These are phyloP conservation scores for Anabas testudineus DNA, from an alignment of 2,797 vertebrate species.

Conservation along the genomic window DNA sequence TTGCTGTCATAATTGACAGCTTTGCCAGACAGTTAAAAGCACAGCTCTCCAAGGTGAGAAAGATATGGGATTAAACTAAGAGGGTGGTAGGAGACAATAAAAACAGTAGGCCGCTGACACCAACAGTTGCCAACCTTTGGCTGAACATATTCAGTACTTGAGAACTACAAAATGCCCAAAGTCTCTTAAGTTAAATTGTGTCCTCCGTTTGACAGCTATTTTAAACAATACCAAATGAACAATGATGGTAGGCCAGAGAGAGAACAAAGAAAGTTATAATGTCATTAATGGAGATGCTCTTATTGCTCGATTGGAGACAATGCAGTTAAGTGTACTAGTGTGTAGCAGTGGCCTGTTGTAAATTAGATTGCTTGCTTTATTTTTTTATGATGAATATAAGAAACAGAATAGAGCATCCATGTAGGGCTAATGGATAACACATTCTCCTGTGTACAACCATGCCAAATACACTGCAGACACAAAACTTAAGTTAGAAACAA, in stretches of 20 bases:
- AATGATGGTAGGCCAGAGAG: slow-evolving; percentile 7
- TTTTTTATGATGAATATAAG: background rate
- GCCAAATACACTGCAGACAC: background rate
- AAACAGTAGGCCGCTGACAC: background rate
- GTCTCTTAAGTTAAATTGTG: background rate
- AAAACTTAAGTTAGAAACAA: background rate
- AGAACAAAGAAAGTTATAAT: slow-evolving; percentile 10
- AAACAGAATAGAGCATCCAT: background rate
- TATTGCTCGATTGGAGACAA: slow-evolving; percentile 1
- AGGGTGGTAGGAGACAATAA: background rate
- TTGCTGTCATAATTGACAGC: background rate
- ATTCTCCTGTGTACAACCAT: background rate
- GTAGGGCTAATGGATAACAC: background rate
- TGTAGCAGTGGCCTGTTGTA: background rate
- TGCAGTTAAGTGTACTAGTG: background rate
- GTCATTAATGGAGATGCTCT: slow-evolving; percentile 18
- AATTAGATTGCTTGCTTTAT: background rate
- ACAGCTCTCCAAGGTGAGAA: background rate
- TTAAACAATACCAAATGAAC: background rate
- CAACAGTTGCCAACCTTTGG: background rate
- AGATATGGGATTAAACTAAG: background rate
- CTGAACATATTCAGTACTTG: background rate
- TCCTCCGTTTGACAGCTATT: slow-evolving; percentile 1
- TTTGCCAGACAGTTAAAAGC: slow-evolving; percentile 13
- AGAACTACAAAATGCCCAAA: background rate